Conservation (phyloP, 2,797 vertebrate species). For the Acanthiza pusilla region DNA sequence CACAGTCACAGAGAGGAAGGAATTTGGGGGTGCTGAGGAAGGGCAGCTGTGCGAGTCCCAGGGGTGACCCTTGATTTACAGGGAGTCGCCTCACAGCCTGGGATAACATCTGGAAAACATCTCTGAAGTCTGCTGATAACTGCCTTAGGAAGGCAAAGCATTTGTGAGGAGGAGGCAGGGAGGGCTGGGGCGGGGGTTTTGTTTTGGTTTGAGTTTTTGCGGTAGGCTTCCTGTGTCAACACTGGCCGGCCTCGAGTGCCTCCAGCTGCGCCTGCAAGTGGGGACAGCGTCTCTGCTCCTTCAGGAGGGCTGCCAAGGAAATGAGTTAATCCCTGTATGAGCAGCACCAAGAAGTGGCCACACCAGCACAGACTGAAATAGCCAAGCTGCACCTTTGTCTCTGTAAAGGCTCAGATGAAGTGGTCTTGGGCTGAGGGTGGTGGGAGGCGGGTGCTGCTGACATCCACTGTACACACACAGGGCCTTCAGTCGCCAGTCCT, state of each 20-base stretch:
- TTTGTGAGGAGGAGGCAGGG: background rate
- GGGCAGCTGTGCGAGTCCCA: background rate
- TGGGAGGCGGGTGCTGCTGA: background rate
- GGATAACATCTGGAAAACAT: background rate
- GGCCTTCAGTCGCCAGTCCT: background rate
- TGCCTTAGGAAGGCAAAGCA: background rate
- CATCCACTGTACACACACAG: rapidly evolving
- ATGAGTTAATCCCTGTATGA: background rate
- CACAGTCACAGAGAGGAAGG: too few species aligned
- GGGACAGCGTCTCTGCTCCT: background rate
- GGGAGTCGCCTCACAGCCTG: background rate
- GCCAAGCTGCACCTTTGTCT: background rate
- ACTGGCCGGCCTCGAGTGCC: background rate
- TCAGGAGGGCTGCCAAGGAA: background rate
- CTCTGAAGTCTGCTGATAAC: background rate
- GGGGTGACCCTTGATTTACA: background rate
- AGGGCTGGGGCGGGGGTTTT: background rate
- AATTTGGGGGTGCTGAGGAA: background rate
- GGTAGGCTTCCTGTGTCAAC: background rate
- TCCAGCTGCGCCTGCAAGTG: rapidly evolving
- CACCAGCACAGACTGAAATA: background rate
- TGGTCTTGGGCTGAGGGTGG: rapidly evolving
- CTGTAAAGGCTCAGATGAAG: background rate
- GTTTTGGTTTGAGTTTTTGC: background rate
- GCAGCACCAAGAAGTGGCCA: background rate